Percentiles rank a stretch among this genome's conserved stretches.
Evolutionary conservation across 2,797 vertebrate genomes (phyloP).

Genomic region (Diplodus sargus): DNA sequence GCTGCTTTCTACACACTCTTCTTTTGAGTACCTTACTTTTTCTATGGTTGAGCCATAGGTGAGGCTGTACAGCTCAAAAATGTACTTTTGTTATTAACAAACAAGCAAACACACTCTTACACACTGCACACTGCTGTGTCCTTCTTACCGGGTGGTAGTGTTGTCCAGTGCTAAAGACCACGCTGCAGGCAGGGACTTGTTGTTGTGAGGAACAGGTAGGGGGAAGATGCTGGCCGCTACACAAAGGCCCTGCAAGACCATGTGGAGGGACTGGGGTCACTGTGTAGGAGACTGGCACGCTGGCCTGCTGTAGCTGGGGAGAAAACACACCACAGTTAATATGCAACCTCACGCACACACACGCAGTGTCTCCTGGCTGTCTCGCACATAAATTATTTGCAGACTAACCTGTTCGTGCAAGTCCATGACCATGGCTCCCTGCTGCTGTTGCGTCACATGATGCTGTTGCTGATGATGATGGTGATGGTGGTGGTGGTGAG

Average conservation of each 20-base stretch:
- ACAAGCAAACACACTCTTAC: slow-evolving; percentile 26
- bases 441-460: slow-evolving; percentile 86
- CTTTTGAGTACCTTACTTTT: slow-evolving; percentile 22
- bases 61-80: slow-evolving; percentile 69
- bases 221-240: slow-evolving; percentile 94
- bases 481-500: slow-evolving; percentile 82
- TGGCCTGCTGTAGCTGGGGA: slow-evolving; percentile 92
- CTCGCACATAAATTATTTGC: neutral
- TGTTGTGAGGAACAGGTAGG: slow-evolving; percentile 94
- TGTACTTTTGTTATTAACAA: slow-evolving; percentile 9
- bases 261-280: slow-evolving; percentile 94
- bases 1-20: slow-evolving; percentile 12
- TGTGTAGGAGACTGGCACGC: slow-evolving; percentile 95
- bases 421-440: slow-evolving; percentile 94
- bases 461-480: slow-evolving; percentile 74
- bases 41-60: slow-evolving; percentile 2
- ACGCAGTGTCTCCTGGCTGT: accelerated
- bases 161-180: slow-evolving; percentile 95
- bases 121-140: slow-evolving; percentile 71
- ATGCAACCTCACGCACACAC: neutral
- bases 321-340: slow-evolving; percentile 36
- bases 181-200: slow-evolving; percentile 94
- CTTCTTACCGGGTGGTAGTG: slow-evolving; percentile 95
- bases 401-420: slow-evolving; percentile 93
- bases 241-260: slow-evolving; percentile 93